A percentile compares a stretch with the other conserved stretches of the same genome.
phyloP scores from a whole-genome alignment of 2,888 invertebrate species.

The Spialia ferax region DNA sequence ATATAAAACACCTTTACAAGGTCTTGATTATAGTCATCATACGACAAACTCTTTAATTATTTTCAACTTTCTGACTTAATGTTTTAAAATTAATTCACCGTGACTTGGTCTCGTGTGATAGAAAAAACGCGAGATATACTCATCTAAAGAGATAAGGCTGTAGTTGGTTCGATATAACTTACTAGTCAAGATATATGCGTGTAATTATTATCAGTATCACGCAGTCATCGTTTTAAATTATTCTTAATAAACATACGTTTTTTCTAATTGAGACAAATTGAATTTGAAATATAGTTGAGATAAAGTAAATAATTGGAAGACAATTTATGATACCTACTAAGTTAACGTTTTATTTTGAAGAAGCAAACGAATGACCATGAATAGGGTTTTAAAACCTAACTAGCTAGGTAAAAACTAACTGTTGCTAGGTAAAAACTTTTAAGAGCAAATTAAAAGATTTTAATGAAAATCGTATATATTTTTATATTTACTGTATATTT shows the following conservation, averaged over 20 bases:
- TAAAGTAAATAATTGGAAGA: neutral
- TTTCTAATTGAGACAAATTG: slow-evolving; percentile 25
- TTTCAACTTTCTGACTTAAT: slow-evolving; percentile 51
- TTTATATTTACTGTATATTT: too few relatives aligned
- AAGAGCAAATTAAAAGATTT: too few relatives aligned
- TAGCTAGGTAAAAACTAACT: too few relatives aligned
- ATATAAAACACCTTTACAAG: slow-evolving; percentile 6
- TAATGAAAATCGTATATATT: too few relatives aligned
- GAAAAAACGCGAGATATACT: slow-evolving; percentile 42
- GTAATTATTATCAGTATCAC: slow-evolving; percentile 27
- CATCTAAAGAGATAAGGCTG: slow-evolving; percentile 29
- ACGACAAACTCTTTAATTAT: slow-evolving; percentile 43
- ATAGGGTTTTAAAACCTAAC: too few relatives aligned
- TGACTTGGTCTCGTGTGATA: slow-evolving; percentile 44
- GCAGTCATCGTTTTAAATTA: slow-evolving; percentile 32
- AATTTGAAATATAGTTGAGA: neutral
- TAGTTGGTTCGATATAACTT: slow-evolving; percentile 4
- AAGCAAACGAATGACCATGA: too few relatives aligned
- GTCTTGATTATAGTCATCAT: slow-evolving; percentile 31
- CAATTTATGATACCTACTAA: too few relatives aligned
- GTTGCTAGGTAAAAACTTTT: too few relatives aligned
- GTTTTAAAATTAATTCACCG: slow-evolving; percentile 47
- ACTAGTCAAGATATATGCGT: slow-evolving; percentile 24
- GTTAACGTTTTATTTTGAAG: too few relatives aligned
- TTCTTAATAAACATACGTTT: slow-evolving; percentile 27